Evolutionary conservation across 2,888 invertebrate species (phyloP).

Genomic region (Furcula furcula): DNA sequence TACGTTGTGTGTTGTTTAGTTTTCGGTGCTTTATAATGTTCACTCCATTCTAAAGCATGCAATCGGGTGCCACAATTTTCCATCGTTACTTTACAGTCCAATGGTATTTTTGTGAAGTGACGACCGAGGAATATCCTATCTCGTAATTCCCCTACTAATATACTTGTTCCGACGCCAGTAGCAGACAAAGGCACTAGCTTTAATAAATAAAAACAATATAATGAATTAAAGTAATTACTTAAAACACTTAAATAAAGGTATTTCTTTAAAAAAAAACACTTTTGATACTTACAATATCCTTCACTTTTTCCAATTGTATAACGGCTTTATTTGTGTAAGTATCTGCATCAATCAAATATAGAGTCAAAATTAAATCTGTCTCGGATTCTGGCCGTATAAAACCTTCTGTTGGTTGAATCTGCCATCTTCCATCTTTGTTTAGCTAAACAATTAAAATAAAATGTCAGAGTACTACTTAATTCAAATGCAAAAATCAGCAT

Average conservation of each 20-base stretch:
- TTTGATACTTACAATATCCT: constrained; percentile 63
- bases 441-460: constrained; percentile 39
- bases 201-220: constrained; percentile 14
- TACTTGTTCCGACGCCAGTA: constrained; percentile 85
- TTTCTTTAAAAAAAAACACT: too few species aligned
- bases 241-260: not conserved
- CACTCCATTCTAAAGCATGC: constrained; percentile 79
- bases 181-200: constrained; percentile 76
- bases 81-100: constrained; percentile 65
- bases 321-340: constrained; percentile 67
- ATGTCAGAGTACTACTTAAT: not conserved
- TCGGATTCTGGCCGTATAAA: constrained; percentile 60
- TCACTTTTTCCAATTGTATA: constrained; percentile 66
- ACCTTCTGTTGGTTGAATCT: constrained; percentile 60
- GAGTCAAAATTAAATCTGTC: constrained; percentile 47
- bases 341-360: constrained; percentile 65
- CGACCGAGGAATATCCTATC: constrained; percentile 83
- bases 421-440: constrained; percentile 65
- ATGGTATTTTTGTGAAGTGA: constrained; percentile 81
- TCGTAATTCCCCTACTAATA: constrained; percentile 82
- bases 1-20: constrained; percentile 53
- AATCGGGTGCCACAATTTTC: constrained; percentile 79
- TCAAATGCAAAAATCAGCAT: too few species aligned
- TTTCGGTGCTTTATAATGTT: constrained; percentile 67
- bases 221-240: not conserved